These are phyloP conservation scores for Syrphus vitripennis DNA, from an alignment of 2,888 invertebrate genomes.

Conservation along the genomic window DNA sequence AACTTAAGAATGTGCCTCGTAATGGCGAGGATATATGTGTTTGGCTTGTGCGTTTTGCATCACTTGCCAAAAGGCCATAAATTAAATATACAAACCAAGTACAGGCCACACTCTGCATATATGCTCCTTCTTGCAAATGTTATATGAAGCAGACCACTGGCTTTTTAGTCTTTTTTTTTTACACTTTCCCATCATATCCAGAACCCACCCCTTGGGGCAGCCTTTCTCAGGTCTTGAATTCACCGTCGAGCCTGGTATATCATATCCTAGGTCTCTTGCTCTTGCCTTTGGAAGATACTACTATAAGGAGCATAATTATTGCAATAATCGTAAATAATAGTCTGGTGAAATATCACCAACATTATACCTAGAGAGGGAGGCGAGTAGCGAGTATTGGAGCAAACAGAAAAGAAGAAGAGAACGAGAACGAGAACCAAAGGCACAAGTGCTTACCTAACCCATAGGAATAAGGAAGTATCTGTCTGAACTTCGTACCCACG, in stretches of 20 bases:
- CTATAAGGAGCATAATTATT: slow-evolving; percentile 71
- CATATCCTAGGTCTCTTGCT: slow-evolving; percentile 21
- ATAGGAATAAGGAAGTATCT: slow-evolving; percentile 42
- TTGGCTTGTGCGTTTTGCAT: slow-evolving; percentile 48
- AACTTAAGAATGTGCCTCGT: not conserved
- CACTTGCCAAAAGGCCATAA: slow-evolving; percentile 56
- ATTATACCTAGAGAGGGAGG: slow-evolving; percentile 39
- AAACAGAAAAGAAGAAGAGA: not conserved
- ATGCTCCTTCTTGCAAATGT: slow-evolving; percentile 35
- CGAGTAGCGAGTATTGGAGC: not conserved
- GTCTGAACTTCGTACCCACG: slow-evolving; percentile 41
- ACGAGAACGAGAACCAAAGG: not conserved
- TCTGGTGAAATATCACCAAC: slow-evolving; percentile 66
- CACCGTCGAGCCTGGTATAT: slow-evolving; percentile 17
- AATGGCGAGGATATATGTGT: not conserved
- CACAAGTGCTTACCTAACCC: slow-evolving; percentile 62
- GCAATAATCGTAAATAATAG: slow-evolving; percentile 73
- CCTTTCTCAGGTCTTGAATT: not conserved
- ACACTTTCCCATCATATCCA: not conserved
- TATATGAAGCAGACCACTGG: slow-evolving; percentile 60
- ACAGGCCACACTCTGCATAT: slow-evolving; percentile 31
- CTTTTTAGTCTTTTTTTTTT: slow-evolving; percentile 33
- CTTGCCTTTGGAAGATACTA: slow-evolving; percentile 34
- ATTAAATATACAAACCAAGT: slow-evolving; percentile 47
- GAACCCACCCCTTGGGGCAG: not conserved